A percentile compares a stretch with the other conserved stretches of the same genome.
phyloP scores from a whole-genome alignment of 2,797 vertebrate species.

The Tenualosa thibaudeaui region DNA sequence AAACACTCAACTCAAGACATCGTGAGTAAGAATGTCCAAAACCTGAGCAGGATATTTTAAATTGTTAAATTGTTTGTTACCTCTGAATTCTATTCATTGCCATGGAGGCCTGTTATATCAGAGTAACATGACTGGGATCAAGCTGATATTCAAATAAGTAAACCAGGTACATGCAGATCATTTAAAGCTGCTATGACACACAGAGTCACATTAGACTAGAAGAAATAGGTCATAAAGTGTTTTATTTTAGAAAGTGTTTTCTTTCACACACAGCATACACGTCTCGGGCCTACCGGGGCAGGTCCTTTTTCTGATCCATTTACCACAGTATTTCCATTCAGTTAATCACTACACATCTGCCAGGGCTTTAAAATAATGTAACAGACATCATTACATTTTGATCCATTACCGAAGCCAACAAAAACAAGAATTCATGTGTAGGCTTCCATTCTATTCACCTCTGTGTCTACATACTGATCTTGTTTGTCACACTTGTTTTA shows the following conservation, averaged over 20 bases:
- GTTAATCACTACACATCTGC: background rate
- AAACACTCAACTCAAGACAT: background rate
- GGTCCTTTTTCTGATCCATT: background rate
- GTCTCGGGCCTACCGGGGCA: background rate
- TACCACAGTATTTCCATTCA: background rate
- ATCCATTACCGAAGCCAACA: background rate
- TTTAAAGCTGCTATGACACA: background rate
- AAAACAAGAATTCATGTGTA: background rate
- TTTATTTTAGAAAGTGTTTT: slow-evolving; percentile 17
- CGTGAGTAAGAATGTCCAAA: background rate
- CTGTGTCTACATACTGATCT: background rate
- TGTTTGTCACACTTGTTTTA: background rate
- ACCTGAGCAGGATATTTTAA: background rate
- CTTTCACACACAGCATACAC: background rate
- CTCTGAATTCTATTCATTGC: background rate
- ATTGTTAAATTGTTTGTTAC: background rate
- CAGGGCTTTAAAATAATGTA: background rate
- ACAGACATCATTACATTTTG: background rate
- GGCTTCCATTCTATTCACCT: background rate
- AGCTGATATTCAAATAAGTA: background rate
- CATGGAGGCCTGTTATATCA: background rate
- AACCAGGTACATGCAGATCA: background rate
- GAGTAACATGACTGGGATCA: background rate
- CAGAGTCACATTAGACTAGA: background rate
- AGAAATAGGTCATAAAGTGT: background rate